Conservation (phyloP, 2,797 vertebrate species). For the Enteromius argenteus region DNA sequence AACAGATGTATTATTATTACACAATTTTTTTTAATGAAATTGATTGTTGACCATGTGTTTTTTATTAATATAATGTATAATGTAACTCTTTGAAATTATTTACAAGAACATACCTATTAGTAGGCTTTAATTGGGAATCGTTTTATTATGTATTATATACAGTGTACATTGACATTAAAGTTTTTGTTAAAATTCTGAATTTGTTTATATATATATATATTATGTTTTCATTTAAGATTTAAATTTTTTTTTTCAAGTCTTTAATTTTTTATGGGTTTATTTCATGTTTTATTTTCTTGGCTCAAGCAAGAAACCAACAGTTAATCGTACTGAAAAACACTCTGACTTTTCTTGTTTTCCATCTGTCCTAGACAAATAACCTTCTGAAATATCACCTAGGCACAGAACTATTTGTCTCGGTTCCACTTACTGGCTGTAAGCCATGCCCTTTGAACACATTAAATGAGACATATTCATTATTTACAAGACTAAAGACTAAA, state of each 20-base stretch:
- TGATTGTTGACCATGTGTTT: not conserved
- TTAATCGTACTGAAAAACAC: slow-evolving; percentile 16
- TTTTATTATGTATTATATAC: not conserved
- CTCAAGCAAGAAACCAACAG: not conserved
- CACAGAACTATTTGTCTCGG: slow-evolving; percentile 35
- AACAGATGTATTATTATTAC: not conserved
- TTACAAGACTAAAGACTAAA: slow-evolving; percentile 34
- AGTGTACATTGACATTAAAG: not conserved
- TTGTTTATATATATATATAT: no score
- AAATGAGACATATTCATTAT: slow-evolving; percentile 56
- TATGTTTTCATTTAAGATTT: no score
- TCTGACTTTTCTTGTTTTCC: slow-evolving; percentile 1
- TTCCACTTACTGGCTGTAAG: slow-evolving; percentile 30
- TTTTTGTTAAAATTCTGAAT: no score
- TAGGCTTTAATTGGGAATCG: not conserved
- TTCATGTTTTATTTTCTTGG: not conserved
- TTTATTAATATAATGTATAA: not conserved
- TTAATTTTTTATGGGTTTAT: not conserved
- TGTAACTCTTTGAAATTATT: not conserved
- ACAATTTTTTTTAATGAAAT: not conserved
- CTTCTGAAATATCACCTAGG: slow-evolving; percentile 34
- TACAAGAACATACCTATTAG: not conserved
- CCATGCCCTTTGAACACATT: slow-evolving; percentile 39
- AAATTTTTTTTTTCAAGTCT: no score
- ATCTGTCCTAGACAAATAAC: slow-evolving; percentile 17